Conservation (phyloP, 2,113 vertebrate genomes). For the Terrapene triunguis region DNA sequence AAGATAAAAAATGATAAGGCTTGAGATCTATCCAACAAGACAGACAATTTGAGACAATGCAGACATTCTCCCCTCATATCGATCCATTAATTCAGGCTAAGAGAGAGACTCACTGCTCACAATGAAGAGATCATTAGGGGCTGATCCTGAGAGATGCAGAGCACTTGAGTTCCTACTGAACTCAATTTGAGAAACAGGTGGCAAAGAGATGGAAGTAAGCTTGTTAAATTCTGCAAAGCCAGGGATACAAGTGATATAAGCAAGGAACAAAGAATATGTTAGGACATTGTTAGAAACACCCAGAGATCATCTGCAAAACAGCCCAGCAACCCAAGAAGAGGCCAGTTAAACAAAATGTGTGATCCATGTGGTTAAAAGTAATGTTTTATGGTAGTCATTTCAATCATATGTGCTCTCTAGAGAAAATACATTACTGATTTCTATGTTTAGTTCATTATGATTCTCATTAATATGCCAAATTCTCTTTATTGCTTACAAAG, state of each 20-base stretch:
- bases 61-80: background rate
- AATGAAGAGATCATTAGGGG: background rate
- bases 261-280: background rate
- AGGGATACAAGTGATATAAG: background rate
- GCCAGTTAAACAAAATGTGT: background rate
- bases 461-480: conserved; percentile 24
- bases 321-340: background rate
- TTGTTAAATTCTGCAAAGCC: background rate
- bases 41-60: background rate
- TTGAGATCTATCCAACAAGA: background rate
- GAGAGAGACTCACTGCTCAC: background rate
- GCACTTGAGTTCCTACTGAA: background rate
- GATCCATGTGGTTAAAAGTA: conserved; percentile 10
- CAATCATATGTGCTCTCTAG: background rate
- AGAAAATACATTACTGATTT: background rate
- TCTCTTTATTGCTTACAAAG: accelerated
- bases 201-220: background rate
- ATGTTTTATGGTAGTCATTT: conserved; percentile 32
- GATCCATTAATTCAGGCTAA: background rate
- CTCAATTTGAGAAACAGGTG: background rate
- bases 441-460: background rate
- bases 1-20: background rate
- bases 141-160: background rate
- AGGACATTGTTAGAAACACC: background rate
- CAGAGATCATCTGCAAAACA: background rate